Conservation (phyloP, 2,113 vertebrate species). For the Ophthalmotilapia sp. region DNA sequence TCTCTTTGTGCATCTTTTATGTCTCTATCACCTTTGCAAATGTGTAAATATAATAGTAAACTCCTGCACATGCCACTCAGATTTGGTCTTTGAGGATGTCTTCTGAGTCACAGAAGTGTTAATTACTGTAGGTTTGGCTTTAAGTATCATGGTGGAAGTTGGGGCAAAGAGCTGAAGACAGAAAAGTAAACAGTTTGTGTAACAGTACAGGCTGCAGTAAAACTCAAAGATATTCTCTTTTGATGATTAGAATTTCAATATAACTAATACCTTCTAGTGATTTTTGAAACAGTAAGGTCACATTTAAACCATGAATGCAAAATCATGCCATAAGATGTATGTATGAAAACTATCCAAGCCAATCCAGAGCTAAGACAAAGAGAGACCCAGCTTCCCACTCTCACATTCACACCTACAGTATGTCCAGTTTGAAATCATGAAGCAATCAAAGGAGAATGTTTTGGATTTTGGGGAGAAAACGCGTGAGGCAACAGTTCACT, state of each 20-base stretch:
- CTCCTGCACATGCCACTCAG: conserved; percentile 10
- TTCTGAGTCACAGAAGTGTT: not conserved
- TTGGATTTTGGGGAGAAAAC: not conserved
- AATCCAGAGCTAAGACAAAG: not conserved
- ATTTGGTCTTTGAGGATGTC: conserved; percentile 7
- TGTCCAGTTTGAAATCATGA: not conserved
- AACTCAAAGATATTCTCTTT: not conserved
- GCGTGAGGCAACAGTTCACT: not conserved
- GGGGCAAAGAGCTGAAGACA: not conserved
- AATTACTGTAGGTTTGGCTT: not conserved
- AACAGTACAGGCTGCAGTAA: not conserved
- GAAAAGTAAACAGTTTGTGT: not conserved
- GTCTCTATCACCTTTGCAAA: not conserved
- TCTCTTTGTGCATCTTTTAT: not conserved
- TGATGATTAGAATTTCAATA: not conserved
- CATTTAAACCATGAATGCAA: not conserved
- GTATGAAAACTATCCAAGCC: not conserved
- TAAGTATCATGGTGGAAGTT: not conserved
- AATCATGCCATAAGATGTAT: not conserved
- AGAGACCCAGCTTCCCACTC: not conserved
- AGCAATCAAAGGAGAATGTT: not conserved
- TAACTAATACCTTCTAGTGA: not conserved
- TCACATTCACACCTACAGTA: not conserved
- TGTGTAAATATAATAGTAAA: not conserved
- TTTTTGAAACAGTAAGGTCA: not conserved